Base-by-base conservation (phyloP, 1,140 invertebrate genomes). In the Pachypsylla venusta region DNA sequence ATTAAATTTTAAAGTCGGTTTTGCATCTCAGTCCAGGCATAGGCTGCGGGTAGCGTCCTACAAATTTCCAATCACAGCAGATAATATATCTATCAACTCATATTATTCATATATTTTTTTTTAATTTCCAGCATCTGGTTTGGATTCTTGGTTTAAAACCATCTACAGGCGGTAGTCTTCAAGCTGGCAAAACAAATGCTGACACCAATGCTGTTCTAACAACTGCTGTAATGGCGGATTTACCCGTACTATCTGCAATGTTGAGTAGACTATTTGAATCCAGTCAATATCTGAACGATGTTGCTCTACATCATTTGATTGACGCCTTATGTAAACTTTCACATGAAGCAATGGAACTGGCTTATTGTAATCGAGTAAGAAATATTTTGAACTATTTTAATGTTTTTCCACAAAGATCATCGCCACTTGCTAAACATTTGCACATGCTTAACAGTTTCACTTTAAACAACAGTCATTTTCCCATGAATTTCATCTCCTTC, bases 101-200 rank as follows among this genome's bases (percentile, higher is more conserved):
- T 25, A 10, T 55, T 26, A 25, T 16, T 53, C 58, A 7, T 25
- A 19, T 54, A 28, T 22, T 19, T 30, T 19, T 19, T 42, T 7
- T 48, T 56, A 19, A 63, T 56, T 68, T 74, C 5, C 71, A 96
- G 77, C 94, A 98, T 75, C 76, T 98, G 61, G 92, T 94, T 0
- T 98, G 94, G 94, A 97, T 98, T 67, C 74, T 98, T n/a, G 93
- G 93, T 0, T 70, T 98, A 40, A 97, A 97, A 71, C 89, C 92
- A 1, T 90, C 90, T 0, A 87, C 89, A 1, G 91, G 91, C 13
- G 92, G 92, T 14, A 90, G 89, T 66, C 76, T 96, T 61, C 93
- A 92, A 75, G 84, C 84, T 40, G 81, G 81, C 64, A 80, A 75
- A 70, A 79, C 72, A 58, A 81, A 76, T 62, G 77, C 84, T 1